Conservation (phyloP, 2,113 vertebrate genomes). For the Martes martes region DNA sequence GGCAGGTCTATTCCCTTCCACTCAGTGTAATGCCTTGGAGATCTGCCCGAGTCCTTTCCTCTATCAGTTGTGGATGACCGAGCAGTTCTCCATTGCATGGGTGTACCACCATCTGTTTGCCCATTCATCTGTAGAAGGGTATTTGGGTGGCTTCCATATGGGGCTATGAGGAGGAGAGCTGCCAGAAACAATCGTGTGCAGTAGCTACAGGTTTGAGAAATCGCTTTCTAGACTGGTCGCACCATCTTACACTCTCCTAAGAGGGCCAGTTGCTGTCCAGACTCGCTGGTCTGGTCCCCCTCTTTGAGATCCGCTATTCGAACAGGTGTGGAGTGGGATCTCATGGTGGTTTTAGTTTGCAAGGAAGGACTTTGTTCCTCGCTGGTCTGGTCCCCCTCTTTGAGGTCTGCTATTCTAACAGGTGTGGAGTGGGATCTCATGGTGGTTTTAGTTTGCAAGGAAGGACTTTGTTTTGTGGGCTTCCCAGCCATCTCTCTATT, state of each 20-base stretch:
- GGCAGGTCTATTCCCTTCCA: background rate
- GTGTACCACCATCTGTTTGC: background rate
- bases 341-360: background rate
- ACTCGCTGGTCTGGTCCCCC: background rate
- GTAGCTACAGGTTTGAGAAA: background rate
- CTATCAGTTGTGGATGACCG: too few relatives aligned
- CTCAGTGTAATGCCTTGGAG: background rate
- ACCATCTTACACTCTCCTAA: rapidly evolving
- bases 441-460: background rate
- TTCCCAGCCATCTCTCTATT: too few relatives aligned
- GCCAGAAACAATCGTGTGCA: background rate
- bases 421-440: background rate
- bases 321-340: background rate
- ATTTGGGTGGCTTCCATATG: background rate
- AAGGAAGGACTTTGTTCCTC: background rate
- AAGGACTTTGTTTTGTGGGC: background rate
- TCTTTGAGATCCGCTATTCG: background rate
- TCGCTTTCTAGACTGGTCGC: rapidly evolving
- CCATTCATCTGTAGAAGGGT: background rate
- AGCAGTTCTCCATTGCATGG: background rate
- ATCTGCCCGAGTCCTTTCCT: background rate
- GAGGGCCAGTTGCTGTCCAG: background rate
- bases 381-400: background rate
- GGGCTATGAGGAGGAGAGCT: background rate
- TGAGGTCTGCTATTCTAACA: background rate